Percentiles rank a stretch among this genome's conserved stretches.
Evolutionary conservation across 2,113 vertebrate genomes (phyloP).

Genomic region (Oostethus manadensis): DNA sequence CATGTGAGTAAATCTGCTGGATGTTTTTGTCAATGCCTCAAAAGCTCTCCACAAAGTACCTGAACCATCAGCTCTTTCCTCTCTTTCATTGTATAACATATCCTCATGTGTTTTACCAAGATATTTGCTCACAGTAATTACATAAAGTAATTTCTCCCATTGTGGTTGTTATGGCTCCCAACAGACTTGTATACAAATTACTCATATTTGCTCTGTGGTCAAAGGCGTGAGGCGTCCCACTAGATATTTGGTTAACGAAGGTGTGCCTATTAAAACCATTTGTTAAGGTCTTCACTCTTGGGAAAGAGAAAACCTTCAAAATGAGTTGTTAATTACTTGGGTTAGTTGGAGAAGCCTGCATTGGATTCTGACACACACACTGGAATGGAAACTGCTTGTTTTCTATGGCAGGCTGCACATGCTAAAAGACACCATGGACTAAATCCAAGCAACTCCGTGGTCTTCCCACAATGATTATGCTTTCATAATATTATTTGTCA

Average conservation of each 20-base stretch:
- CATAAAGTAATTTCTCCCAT: slow-evolving; percentile 67
- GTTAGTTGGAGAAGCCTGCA: slow-evolving; percentile 60
- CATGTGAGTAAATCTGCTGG: slow-evolving; percentile 64
- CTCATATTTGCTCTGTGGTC: slow-evolving; percentile 72
- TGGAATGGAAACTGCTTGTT: slow-evolving; percentile 48
- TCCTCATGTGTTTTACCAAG: slow-evolving; percentile 49
- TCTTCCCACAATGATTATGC: slow-evolving; percentile 49
- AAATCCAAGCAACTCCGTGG: slow-evolving; percentile 47
- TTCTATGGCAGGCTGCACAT: slow-evolving; percentile 37
- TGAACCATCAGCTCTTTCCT: slow-evolving; percentile 47
- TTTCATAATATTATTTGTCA: slow-evolving; percentile 66
- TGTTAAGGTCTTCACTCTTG: slow-evolving; percentile 68
- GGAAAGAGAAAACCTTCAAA: slow-evolving; percentile 45
- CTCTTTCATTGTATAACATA: slow-evolving; percentile 42
- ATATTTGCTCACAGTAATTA: slow-evolving; percentile 70
- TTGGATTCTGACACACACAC: slow-evolving; percentile 51
- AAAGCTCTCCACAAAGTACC: slow-evolving; percentile 45
- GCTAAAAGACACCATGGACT: slow-evolving; percentile 55
- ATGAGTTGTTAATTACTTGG: slow-evolving; percentile 66
- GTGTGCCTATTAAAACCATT: slow-evolving; percentile 74
- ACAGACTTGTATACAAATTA: slow-evolving; percentile 71
- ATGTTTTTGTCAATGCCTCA: slow-evolving; percentile 63
- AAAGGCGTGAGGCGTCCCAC: slow-evolving; percentile 59
- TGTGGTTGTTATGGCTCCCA: slow-evolving; percentile 67
- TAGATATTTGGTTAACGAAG: slow-evolving; percentile 63